Base-by-base conservation (phyloP, 2,113 vertebrate genomes). In the Struthio camelus region DNA sequence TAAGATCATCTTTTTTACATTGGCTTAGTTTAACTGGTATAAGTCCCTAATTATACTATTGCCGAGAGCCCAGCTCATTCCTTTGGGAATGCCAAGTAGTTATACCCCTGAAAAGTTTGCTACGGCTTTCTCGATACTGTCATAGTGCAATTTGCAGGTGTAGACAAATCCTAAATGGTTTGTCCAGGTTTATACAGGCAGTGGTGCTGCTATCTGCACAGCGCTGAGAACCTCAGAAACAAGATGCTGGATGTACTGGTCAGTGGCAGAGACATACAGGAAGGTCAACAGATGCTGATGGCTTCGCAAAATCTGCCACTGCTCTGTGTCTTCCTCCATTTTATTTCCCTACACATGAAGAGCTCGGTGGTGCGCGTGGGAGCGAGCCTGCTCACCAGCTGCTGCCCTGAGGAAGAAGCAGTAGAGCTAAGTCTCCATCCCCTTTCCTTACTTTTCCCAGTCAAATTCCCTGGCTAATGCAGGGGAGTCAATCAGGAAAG, bases 31-130 rank as follows among this genome's bases (percentile, higher is more conserved):
- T 50, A 24, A 24, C 1, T 25, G 17, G 5, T 67, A 14, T 88
- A 89, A 79, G 15, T 28, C 30, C 59, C 66, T 72, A 73, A 79
- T 70, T 58, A 51, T 6, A 16, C 18, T 7, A 2, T 22, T 93
- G 14, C 4, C 58, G 59, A 59, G 23, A 19, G 30, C 42, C 23
- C 32, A 66, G 44, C 14, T 76, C 7, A 5, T 87, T 96, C 86
- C 1, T 0, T 23, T 85, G 42, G 42, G 48, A 87, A 85, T 72
- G 2, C 2, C 1, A 3, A 36, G 28, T 38, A 1, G 1, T 64
- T 90, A 53, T 62, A 71, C 2, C 5, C 3, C 14, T 4, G 6
- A 40, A 64, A 2, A 8, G 11, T 59, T 80, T 90, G 2, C 22
- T 70, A 4, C 30, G 15, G 12, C 12, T 91, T 90, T 82, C 12